Base-by-base conservation (phyloP, 1,140 invertebrate genomes). In the Lasioglossum albipes region DNA sequence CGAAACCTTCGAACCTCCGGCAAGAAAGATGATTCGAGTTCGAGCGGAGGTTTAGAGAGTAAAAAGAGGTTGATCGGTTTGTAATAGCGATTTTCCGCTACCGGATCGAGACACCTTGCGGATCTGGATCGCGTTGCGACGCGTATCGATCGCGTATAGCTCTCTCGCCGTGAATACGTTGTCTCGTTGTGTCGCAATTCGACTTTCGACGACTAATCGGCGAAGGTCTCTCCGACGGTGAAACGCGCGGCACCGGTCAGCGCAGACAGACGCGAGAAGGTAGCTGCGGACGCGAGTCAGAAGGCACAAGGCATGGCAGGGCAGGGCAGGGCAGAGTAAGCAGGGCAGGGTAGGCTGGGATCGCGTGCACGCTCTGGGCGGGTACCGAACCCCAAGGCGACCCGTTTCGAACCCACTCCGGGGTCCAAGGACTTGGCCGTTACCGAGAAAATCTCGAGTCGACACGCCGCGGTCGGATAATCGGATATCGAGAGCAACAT, bases 301-400 rank as follows among this genome's bases (percentile, higher is more conserved):
- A 36, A 36, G 36, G 36, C 36, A 36, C 36, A 36, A 36, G 36
- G 36, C 2, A 27, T 27, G 27, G 36, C 36, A 36, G 5, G 36
- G 36, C 36, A 36, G 4, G 31, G 31, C 31, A 36, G 36, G 36
- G 36, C 36, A 36, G 36, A 5, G 36, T 36, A 36, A 36, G 36
- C 36, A 36, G 36, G 36, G 36, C 36, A 18, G 45, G 45, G 10
- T 31, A 65, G 16, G 68, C 71, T 75, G 41, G 73, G 83, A 91
- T 92, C 85, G 91, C 91, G 91, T 91, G 90, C 89, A 81, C 77
- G 82, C 87, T 92, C 90, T 91, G 89, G 90, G 90, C 90, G 91
- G 89, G 89, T 90, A 91, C 83, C 85, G 80, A 89, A 90, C 88
- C 90, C 89, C 90, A 90, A 90, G 91, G 90, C 89, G 86, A 91